These are phyloP conservation scores for Scopus umbretta DNA, from an alignment of 2,113 vertebrate species.

Conservation along the genomic window DNA sequence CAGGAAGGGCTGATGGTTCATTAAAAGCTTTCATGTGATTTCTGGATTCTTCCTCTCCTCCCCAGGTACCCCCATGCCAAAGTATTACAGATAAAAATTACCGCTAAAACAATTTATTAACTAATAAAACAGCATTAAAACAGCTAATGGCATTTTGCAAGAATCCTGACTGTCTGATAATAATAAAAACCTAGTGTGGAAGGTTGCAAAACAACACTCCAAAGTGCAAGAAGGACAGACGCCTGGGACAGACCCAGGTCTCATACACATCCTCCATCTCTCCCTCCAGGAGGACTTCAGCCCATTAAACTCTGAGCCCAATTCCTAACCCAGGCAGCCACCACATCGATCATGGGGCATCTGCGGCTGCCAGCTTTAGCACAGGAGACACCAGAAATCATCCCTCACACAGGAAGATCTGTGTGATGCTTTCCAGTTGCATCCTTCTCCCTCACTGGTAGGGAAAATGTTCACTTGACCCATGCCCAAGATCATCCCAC, in stretches of 20 bases:
- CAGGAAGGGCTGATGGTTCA: not conserved
- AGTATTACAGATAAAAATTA: not conserved
- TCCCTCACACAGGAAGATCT: not conserved
- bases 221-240: not conserved
- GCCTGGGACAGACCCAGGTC: not conserved
- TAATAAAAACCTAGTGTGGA: not conserved
- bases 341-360: rapidly evolving
- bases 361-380: not conserved
- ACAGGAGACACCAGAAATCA: not conserved
- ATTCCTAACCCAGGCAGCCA: not conserved
- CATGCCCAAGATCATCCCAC: not conserved
- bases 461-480: not conserved
- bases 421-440: not conserved
- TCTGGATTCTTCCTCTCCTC: not conserved
- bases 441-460: not conserved
- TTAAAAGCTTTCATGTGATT: not conserved
- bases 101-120: not conserved
- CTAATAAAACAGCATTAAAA: not conserved
- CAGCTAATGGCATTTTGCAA: not conserved
- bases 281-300: not conserved
- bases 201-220: not conserved
- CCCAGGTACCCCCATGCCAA: not conserved
- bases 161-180: not conserved
- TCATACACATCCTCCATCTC: not conserved
- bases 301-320: not conserved